Evolutionary conservation across 2,797 vertebrate genomes (phyloP), one percentile per base, ranked within the genome.

Genomic region (Microctenopoma steveboyesi): DNA sequence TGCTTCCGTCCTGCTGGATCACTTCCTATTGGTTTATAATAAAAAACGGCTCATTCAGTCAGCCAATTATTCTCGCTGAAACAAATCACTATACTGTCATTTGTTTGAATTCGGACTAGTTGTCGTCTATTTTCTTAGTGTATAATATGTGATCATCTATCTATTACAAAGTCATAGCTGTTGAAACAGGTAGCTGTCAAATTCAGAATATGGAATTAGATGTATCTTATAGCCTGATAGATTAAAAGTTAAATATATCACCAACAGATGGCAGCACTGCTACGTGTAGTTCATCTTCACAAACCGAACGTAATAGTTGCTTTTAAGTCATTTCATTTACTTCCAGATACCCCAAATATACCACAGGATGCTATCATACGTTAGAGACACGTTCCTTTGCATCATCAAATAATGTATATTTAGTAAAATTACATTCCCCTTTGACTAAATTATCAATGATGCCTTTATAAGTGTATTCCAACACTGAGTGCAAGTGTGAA

Each of bases 1-100:
- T 2, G 52, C 70, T 79, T 77, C 79, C 66, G 78, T 28, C 54
- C 56, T 45, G 59, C 72, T 69, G 72, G 55, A 55, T 59, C 72
- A 67, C 72, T 78, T 80, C 69, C 78, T 58, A 85, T 82, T 86
- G 82, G 82, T 76, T 47, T 52, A 51, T 3, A 48, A 2, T 5
- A 16, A 54, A 6, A 47, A 73, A 47, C 28, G 25, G 61, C 33
- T 77, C 28, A 16, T n/a, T 49, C 22, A 50, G 9, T 13, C 10
- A n/a, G 14, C 65, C 75, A 79, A 61, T 81, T 33, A 55, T 30
- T 40, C 12, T 45, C n/a, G 1, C 8, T 37, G 9, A 51, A 37
- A 60, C 16, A 39, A 43, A 47, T 45, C 10, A 13, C 14, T 43
- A 3, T 2, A 12, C 33, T 30, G 47, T 42, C 16, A 13, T 4